Evolutionary conservation across 2,888 invertebrate genomes (phyloP).

Genomic region (Rhimphoctona megacephalus): DNA sequence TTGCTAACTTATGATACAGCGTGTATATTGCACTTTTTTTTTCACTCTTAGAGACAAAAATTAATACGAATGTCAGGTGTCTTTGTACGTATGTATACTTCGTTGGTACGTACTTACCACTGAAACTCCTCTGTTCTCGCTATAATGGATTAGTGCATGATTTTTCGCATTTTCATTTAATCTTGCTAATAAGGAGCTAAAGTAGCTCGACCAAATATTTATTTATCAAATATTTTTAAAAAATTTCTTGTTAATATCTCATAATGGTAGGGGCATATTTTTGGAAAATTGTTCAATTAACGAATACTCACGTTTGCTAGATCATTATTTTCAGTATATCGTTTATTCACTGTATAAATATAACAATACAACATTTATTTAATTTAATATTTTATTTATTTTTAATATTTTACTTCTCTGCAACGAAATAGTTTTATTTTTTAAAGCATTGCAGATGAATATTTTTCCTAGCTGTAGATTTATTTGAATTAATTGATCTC

Average conservation of each 20-base stretch:
- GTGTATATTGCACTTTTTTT: conserved; percentile 47
- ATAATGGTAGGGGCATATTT: not conserved
- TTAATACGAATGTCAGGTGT: conserved; percentile 15
- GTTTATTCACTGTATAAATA: not conserved
- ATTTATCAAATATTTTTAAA: not conserved
- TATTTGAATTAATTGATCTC: not conserved
- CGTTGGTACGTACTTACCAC: conserved; percentile 55
- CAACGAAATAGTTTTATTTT: not conserved
- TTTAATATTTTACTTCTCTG: not conserved
- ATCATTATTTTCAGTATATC: too few species aligned
- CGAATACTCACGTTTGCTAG: too few species aligned
- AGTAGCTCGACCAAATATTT: not conserved
- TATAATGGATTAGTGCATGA: not conserved
- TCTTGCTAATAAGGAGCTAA: too few species aligned
- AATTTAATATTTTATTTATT: not conserved
- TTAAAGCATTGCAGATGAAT: not conserved
- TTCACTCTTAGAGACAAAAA: conserved; percentile 11
- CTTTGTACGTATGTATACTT: conserved; percentile 59
- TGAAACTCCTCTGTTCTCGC: conserved; percentile 26
- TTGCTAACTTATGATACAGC: conserved; percentile 34
- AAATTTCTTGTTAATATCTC: not conserved
- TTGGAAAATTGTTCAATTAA: not conserved
- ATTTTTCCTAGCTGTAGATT: not conserved
- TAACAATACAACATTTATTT: not conserved
- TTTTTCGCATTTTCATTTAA: not conserved